Base-by-base conservation (phyloP, 2,113 vertebrate genomes). In the Ageneiosus marmoratus region DNA sequence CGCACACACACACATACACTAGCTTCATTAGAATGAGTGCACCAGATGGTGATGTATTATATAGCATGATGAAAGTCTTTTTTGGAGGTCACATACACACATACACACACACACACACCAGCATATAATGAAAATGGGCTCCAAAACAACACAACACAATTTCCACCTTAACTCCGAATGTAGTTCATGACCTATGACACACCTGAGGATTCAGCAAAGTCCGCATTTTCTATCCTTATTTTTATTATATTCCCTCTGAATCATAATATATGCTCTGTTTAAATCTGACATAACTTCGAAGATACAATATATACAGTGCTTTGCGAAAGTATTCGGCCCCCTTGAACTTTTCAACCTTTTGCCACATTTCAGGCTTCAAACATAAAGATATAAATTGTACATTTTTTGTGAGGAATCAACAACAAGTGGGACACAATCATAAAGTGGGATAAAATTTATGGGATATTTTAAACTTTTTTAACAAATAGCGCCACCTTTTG, bases 1-100 rank as follows among this genome's bases (percentile, higher is more conserved):
- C n/a, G n/a, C n/a, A n/a, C n/a, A 62, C 1, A 34, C 15, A 34
- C 22, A 34, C 27, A 60, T 11, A 56, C 16, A 27, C 24, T 37
- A 58, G 78, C 62, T 60, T 77, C 41, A 81, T 81, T 67, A 44
- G 51, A 27, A 48, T 44, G 63, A 70, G 72, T 69, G 84, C 34
- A 56, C 41, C 73, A 81, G 73, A 62, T 85, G 72, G 51, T 80
- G 29, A 29, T 70, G 10, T 20, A 37, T 50, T 72, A 27, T 70
- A 32, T 34, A 55, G 37, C 4, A 70, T 37, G 18, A 67, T 67
- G 16, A 67, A 67, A 37, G 6, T 20, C 11, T 70, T 65, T 65
- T 34, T 65, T 69, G 20, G 37, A 11, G 20, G 27, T 56, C 50
- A 76, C 74, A 70, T 48, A 37, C 62, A 63, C 62, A 65, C 65